Conservation (phyloP, 2,113 vertebrate genomes). For the Oxyruncus cristatus region DNA sequence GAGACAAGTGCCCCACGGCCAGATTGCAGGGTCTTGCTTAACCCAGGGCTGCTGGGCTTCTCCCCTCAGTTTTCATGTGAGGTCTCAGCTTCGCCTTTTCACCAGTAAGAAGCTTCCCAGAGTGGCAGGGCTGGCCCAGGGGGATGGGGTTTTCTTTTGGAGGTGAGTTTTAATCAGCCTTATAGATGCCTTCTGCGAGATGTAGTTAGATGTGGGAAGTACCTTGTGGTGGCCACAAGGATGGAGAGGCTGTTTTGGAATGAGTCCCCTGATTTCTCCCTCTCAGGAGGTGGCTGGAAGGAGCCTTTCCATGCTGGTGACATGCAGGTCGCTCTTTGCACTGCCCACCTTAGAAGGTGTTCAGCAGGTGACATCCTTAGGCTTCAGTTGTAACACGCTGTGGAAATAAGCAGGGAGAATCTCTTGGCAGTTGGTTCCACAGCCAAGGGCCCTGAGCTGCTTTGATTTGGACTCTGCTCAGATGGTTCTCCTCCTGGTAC, state of each 20-base stretch:
- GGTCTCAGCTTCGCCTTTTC: background rate
- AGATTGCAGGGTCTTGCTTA: slow-evolving; percentile 50
- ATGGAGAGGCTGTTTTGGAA: background rate
- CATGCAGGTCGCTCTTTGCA: background rate
- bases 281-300: background rate
- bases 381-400: background rate
- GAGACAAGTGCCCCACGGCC: rapidly evolving
- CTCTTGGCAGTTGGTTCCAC: background rate
- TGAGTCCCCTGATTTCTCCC: background rate
- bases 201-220: background rate
- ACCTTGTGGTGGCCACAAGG: background rate
- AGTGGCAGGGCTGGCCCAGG: rapidly evolving
- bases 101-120: background rate
- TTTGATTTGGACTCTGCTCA: background rate
- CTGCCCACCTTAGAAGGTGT: background rate
- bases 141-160: background rate
- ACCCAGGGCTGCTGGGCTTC: background rate
- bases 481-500: background rate
- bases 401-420: background rate
- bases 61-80: background rate
- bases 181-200: background rate
- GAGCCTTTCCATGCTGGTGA: background rate
- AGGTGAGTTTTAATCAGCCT: background rate
- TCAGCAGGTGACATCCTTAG: background rate
- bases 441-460: background rate